Evolutionary conservation across 30 jellyfish, hydroid and myxozoan genomes (phyloP).

Genomic region (Pelagia noctiluca): DNA sequence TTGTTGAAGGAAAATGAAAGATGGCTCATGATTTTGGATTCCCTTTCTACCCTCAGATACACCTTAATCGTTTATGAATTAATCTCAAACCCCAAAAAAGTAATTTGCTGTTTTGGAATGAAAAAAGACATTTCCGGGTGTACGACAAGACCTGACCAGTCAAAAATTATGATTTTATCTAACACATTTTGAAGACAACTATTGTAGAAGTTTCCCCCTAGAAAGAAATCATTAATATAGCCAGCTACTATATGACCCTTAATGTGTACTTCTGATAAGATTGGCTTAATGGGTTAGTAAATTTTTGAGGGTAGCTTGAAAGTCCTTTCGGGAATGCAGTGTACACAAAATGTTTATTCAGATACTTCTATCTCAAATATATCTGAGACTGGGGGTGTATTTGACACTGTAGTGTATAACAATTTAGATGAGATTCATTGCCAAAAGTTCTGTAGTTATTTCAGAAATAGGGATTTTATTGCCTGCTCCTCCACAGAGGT

Average conservation of each 20-base stretch:
- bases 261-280: constrained; percentile 21
- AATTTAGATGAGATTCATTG: no score
- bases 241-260: constrained; percentile 44
- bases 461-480: no score
- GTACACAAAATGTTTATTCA: constrained; percentile 1
- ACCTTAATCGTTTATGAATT: constrained; percentile 8
- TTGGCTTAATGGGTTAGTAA: constrained; percentile 43
- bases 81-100: constrained; percentile 24
- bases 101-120: constrained; percentile 10
- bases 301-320: constrained; percentile 34
- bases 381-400: constrained; percentile 40
- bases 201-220: neutral
- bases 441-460: no score
- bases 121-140: constrained; percentile 16
- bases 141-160: constrained; percentile 19
- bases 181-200: constrained; percentile 20
- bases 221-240: constrained; percentile 40
- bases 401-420: constrained; percentile 59
- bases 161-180: constrained; percentile 23
- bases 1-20: neutral
- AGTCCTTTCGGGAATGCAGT: constrained; percentile 48
- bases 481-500: no score
- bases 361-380: constrained; percentile 25
- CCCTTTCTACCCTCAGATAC: no score
- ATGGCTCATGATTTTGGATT: no score